These are phyloP conservation scores for Nymphicus hollandicus DNA, from an alignment of 2,113 vertebrate species.

Conservation along the genomic window DNA sequence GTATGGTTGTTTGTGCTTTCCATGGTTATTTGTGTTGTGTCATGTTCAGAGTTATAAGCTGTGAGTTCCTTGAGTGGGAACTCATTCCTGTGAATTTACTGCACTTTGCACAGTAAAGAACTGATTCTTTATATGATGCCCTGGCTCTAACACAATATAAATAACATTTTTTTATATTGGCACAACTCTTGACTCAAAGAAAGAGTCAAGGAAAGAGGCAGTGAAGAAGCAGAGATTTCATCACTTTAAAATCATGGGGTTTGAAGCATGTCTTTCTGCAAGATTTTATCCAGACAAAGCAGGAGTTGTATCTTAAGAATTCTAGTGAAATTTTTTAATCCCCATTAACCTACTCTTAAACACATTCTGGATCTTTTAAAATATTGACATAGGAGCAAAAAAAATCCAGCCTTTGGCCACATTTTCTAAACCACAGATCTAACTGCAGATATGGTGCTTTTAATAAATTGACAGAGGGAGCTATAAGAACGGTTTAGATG, in stretches of 20 bases:
- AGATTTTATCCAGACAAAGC: neutral
- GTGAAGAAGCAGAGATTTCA: neutral
- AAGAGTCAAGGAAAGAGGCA: neutral
- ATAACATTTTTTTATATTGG: neutral
- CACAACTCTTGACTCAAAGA: neutral
- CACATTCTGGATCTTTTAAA: neutral
- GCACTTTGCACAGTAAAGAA: neutral
- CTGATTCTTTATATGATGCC: neutral
- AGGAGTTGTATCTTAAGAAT: neutral
- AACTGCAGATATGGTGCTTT: constrained; percentile 47
- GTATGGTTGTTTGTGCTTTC: neutral
- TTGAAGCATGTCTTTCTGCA: neutral
- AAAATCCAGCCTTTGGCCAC: neutral
- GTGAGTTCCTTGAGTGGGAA: neutral
- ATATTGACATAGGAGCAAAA: neutral
- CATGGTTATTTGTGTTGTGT: neutral
- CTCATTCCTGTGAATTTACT: neutral
- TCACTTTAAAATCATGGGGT: neutral
- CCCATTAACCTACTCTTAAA: neutral
- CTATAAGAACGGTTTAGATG: neutral
- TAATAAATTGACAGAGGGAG: constrained; percentile 22
- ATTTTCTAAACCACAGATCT: constrained; percentile 36
- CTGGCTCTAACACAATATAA: neutral
- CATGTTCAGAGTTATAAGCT: neutral
- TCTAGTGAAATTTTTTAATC: neutral